A percentile compares a stretch with the other conserved stretches of the same genome.
Conservation (phyloP, 2,888 invertebrate species). For the Dicycla oo region DNA sequence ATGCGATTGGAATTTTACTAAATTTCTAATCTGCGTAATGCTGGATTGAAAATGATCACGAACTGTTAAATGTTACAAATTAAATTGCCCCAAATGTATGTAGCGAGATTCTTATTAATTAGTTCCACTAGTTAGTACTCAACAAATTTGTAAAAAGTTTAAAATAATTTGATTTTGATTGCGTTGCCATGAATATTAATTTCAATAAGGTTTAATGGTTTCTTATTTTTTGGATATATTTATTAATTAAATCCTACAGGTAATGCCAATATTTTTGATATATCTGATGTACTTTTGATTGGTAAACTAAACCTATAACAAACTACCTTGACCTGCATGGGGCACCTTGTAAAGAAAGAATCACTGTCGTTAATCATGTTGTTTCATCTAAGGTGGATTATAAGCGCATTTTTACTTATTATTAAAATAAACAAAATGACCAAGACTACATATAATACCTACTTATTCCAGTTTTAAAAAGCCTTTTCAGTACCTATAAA, state of each 20-base stretch:
- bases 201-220: constrained; percentile 35
- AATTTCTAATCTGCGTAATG: neutral
- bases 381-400: neutral
- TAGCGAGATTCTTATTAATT: constrained; percentile 30
- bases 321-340: constrained; percentile 29
- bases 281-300: constrained; percentile 56
- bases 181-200: constrained; percentile 31
- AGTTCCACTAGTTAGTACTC: constrained; percentile 21
- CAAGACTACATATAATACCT: neutral
- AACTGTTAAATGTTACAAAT: constrained; percentile 12
- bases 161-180: constrained; percentile 30
- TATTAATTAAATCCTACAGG: constrained; percentile 50
- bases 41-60: constrained; percentile 26
- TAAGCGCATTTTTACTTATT: neutral
- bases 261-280: constrained; percentile 63
- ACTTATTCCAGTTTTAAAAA: constrained; percentile 8
- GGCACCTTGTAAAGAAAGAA: constrained; percentile 58
- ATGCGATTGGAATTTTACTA: constrained; percentile 1
- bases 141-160: constrained; percentile 40
- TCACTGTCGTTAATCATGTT: constrained; percentile 27
- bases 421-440: constrained; percentile 1
- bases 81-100: constrained; percentile 8
- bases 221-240: constrained; percentile 33
- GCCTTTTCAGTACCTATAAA: constrained; percentile 19
- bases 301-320: constrained; percentile 37